Base-by-base conservation (phyloP, 2,113 vertebrate genomes). In the Prochilodus magdalenae region DNA sequence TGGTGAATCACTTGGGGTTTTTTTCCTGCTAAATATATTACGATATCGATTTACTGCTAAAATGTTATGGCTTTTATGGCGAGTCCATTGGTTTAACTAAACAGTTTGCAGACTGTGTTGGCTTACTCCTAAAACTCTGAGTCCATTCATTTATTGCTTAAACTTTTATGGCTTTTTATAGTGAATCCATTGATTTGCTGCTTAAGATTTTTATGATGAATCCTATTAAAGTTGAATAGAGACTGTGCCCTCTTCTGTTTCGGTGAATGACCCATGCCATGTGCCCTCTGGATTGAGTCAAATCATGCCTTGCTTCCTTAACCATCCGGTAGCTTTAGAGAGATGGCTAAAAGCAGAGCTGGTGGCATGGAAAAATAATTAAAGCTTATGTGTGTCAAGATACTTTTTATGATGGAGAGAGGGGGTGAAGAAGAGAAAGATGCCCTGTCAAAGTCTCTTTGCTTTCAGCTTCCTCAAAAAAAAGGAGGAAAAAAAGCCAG, bases 371-470 rank as follows among this genome's bases (percentile, higher is more conserved):
- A 11, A 91, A 96, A 96, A 96, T 95, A 97, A 96, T 98, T 95
- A 96, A 95, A 96, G 93, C 94, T 92, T 94, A 95, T 95, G 95
- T 96, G 95, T 95, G 93, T 97, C 93, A 94, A 94, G 92, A 95
- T 93, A 94, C 93, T 12, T 65, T 62, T 79, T 66, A 73, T 71
- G 86, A 86, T 78, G 82, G 81, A 62, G 72, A 90, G 88, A 88
- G 88, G 88, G 88, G 91, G 76, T 66, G 75, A 69, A 80, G 65
- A 69, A 85, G 75, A 72, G 70, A 70, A 67, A 79, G 75, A 66
- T 82, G 91, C 78, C 69, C 93, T 78, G 53, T 89, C 86, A 85
- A 75, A 75, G 62, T 65, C 30, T 60, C 70, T 73, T 73, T 66
- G 22, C 57, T 65, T 55, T 72, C 55, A n/a, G 55, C 30, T 69